Conservation (phyloP, 2,888 invertebrate genomes). For the Noctua fimbriata region DNA sequence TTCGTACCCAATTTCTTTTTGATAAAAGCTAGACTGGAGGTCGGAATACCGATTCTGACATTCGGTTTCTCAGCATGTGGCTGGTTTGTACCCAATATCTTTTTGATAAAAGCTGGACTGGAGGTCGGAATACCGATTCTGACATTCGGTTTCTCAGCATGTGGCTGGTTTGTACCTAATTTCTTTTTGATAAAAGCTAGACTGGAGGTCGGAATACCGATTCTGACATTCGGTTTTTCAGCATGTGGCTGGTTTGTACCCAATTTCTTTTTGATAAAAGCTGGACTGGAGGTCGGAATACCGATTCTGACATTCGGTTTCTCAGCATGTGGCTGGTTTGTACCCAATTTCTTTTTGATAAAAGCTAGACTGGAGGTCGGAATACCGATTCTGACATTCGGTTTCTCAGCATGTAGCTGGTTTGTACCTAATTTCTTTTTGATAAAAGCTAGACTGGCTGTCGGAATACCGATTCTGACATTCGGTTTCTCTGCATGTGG, state of each 20-base stretch:
- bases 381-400: too few relatives aligned
- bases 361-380: not conserved
- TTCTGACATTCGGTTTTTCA: too few relatives aligned
- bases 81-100: not conserved
- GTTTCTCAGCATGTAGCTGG: too few relatives aligned
- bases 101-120: not conserved
- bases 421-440: not conserved
- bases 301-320: too few relatives aligned
- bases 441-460: not conserved
- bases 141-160: too few relatives aligned
- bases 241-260: not conserved
- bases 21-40: not conserved
- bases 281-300: too few relatives aligned
- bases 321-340: not conserved
- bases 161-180: not conserved
- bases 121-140: too few relatives aligned
- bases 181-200: not conserved
- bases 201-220: rapidly evolving
- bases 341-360: not conserved
- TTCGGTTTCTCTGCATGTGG: too few relatives aligned
- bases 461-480: too few relatives aligned
- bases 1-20: not conserved
- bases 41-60: too few relatives aligned
- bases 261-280: not conserved
- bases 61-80: too few relatives aligned